phyloP scores from a whole-genome alignment of 2,113 vertebrate genomes.

The Athene noctua region DNA sequence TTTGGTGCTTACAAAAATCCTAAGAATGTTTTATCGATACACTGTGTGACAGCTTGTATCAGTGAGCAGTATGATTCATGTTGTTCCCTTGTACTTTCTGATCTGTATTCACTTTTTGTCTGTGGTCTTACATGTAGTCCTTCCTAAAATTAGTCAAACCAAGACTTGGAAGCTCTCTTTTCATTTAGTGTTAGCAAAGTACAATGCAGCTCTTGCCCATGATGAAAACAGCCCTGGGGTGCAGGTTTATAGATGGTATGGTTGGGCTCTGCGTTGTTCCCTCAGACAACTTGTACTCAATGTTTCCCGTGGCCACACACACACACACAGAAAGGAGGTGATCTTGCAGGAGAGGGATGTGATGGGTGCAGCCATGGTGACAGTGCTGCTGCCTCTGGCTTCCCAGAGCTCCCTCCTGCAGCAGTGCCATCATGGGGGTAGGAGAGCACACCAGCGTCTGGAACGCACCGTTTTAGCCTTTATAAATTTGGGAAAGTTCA shows the following conservation, averaged over 20 bases:
- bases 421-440: rapidly evolving
- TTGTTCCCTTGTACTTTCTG: background rate
- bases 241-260: rapidly evolving
- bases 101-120: background rate
- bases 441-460: background rate
- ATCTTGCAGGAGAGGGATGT: background rate
- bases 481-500: background rate
- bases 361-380: background rate
- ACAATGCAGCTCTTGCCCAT: background rate
- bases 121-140: background rate
- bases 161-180: background rate
- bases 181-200: background rate
- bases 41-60: background rate
- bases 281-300: rapidly evolving
- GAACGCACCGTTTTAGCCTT: rapidly evolving
- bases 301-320: background rate
- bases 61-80: background rate
- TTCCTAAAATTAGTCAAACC: background rate
- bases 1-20: background rate
- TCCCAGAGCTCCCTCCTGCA: background rate
- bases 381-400: background rate
- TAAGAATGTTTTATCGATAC: background rate
- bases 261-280: background rate
- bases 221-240: background rate
- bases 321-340: background rate